Evolutionary conservation across 2,797 vertebrate genomes (phyloP).

Genomic region (Phaenicophaeus curvirostris): DNA sequence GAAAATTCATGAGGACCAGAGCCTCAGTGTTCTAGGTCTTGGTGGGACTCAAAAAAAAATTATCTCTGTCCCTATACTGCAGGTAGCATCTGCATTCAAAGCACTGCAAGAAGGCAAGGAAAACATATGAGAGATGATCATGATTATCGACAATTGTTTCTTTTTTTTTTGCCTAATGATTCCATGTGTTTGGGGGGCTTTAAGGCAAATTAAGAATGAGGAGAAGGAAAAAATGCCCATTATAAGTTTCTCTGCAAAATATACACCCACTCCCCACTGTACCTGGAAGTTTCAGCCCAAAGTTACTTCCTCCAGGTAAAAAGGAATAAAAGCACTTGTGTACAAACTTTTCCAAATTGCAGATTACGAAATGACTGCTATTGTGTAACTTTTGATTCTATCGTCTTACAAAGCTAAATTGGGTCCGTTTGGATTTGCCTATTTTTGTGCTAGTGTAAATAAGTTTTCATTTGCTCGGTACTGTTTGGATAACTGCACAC

Average conservation of each 20-base stretch:
- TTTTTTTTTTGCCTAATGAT: neutral
- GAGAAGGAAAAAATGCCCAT: neutral
- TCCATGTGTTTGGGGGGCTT: neutral
- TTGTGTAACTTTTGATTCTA: neutral
- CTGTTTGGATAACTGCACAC: neutral
- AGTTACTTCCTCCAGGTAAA: neutral
- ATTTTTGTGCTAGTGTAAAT: neutral
- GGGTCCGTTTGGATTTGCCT: neutral
- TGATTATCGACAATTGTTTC: neutral
- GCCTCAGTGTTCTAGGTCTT: neutral
- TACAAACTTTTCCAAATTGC: neutral
- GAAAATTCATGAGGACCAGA: neutral
- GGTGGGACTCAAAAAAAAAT: neutral
- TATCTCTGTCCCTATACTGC: neutral
- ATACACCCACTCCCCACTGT: neutral
- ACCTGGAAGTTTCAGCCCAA: neutral
- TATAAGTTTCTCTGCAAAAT: neutral
- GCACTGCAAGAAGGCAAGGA: neutral
- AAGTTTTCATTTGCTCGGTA: neutral
- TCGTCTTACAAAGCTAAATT: neutral
- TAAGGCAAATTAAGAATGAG: neutral
- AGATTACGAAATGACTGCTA: neutral
- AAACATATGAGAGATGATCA: neutral
- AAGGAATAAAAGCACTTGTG: neutral
- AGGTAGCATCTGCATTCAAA: neutral